phyloP scores from a whole-genome alignment of 2,797 vertebrate species.

The Odontamblyopus rebecca region DNA sequence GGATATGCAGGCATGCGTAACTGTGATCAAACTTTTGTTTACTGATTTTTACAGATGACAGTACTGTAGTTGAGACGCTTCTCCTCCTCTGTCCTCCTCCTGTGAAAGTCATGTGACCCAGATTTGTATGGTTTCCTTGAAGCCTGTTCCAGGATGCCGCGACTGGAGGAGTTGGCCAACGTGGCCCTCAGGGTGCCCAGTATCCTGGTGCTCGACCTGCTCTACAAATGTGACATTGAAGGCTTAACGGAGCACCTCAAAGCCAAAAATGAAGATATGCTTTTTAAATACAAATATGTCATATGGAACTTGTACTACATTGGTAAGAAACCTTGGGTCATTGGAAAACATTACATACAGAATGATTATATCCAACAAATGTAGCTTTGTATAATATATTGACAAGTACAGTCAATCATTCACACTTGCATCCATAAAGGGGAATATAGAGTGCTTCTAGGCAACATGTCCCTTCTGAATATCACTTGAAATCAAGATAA shows the following conservation, averaged over 20 bases:
- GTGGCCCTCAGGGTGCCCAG: constrained; percentile 84
- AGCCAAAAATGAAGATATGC: constrained; percentile 78
- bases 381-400: background rate
- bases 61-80: constrained; percentile 16
- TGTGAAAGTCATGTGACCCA: constrained; percentile 59
- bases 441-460: background rate
- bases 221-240: constrained; percentile 85
- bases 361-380: background rate
- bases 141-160: constrained; percentile 69
- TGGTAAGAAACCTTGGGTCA: constrained; percentile 63
- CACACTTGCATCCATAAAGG: background rate
- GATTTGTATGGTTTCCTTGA: constrained; percentile 6
- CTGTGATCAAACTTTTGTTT: background rate
- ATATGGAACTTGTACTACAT: constrained; percentile 83
- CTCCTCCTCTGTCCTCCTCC: background rate
- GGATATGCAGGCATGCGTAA: background rate
- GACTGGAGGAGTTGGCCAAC: constrained; percentile 82
- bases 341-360: background rate
- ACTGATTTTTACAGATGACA: constrained; percentile 54
- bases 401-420: background rate
- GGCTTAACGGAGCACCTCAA: constrained; percentile 78
- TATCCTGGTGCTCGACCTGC: constrained; percentile 82
- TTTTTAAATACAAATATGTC: constrained; percentile 80
- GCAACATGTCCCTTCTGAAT: no score
- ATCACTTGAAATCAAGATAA: background rate